Base-by-base conservation (phyloP, 2,113 vertebrate genomes). In the Solea senegalensis region DNA sequence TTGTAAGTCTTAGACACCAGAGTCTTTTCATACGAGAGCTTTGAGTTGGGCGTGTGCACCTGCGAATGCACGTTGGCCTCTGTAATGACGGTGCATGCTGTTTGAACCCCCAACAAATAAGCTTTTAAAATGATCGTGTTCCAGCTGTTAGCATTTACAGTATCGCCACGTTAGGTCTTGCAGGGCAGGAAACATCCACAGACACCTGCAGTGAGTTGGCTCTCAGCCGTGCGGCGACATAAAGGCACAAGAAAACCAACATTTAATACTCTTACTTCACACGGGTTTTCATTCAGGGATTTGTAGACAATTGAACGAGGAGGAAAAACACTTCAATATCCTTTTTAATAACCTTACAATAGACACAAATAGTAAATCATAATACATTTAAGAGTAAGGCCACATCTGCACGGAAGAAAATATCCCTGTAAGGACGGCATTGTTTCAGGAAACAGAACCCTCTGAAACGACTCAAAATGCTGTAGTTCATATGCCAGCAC, bases 121-220 rank as follows among this genome's bases (percentile, higher is more conserved):
- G 50, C 62, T 71, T 58, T 62, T 4, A 59, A 85, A 66, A 46
- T 74, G 65, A 66, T 65, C 2, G 45, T 14, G 52, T 50, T 54
- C 65, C 87, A 88, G 69, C 73, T 89, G 88, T 65, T 77, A 78
- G 67, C 41, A 39, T 88, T 90, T 88, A 13, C 11, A 13, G 45
- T 48, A 86, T 76, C 83, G 66, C 56, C 56, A 76, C 62, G 73
- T 74, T 70, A 58, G 44, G 55, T 74, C 58, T 65, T 65, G 41
- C 56, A 39, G 67, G 67, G 63, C 27, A 28, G 66, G 52, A 78
- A 76, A 57, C 53, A 62, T 72, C 52, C 14, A 43, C 54, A 61
- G 65, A 80, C 10, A 60, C 64, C 63, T 79, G 44, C 41, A 84
- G 58, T 64, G 64, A 80, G 69, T 51, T 76, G 73, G 65, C 46